Evolutionary conservation across 35 echinoderm and acorn worm species (phyloP).

Genomic region (Ophioderma brevispina): DNA sequence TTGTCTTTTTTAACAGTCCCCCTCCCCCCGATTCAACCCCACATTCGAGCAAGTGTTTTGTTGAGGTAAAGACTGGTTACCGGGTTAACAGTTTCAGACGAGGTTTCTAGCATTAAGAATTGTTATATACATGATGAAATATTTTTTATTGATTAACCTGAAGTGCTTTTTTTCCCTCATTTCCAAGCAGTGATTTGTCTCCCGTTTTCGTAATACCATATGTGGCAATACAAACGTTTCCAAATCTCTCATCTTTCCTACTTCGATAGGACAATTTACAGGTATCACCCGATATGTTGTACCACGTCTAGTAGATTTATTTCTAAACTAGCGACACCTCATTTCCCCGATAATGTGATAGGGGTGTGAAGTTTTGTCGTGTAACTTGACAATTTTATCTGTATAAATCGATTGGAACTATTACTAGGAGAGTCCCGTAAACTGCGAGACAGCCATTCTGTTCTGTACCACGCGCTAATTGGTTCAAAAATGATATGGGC

Average conservation of each 20-base stretch:
- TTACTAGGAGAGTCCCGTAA: neutral
- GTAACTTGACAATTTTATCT: neutral
- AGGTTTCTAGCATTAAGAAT: no score
- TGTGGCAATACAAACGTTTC: neutral
- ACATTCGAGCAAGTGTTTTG: constrained; percentile 21
- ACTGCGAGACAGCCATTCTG: neutral
- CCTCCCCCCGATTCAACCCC: constrained; percentile 12
- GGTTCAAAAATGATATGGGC: neutral
- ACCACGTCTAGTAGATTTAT: constrained; percentile 10
- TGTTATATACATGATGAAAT: constrained; percentile 3
- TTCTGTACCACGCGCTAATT: neutral
- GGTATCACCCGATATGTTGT: neutral
- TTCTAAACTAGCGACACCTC: neutral
- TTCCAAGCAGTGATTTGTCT: neutral
- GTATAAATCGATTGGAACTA: neutral
- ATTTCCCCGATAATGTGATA: constrained; percentile 3
- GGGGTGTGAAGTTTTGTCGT: constrained; percentile 11
- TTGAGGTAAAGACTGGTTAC: neutral
- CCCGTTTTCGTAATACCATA: neutral
- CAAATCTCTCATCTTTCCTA: neutral
- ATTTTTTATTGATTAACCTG: neutral
- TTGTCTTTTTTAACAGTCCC: neutral
- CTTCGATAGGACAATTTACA: neutral
- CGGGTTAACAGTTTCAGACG: no score
- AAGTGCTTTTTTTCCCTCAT: neutral